Conservation (phyloP, 1,140 invertebrate species). For the Drosophila rhopaloa region DNA sequence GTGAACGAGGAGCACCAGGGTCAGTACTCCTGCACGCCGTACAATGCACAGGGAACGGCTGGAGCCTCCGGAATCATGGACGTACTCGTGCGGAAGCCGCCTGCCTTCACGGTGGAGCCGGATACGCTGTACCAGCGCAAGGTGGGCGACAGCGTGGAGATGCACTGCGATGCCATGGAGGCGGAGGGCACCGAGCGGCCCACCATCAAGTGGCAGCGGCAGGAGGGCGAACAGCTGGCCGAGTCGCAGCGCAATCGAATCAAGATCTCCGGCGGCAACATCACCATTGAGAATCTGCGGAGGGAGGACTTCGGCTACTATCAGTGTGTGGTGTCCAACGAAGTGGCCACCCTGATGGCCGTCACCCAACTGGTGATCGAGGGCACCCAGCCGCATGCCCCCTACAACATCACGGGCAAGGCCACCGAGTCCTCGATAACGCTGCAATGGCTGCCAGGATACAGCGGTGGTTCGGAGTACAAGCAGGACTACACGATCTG, state of each 20-base stretch:
- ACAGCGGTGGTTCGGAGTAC: constrained; percentile 96
- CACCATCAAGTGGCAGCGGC: constrained; percentile 94
- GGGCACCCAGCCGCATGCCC: constrained; percentile 97
- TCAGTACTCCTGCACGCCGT: constrained; percentile 96
- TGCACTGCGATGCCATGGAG: constrained; percentile 96
- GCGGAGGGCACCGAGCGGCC: constrained; percentile 96
- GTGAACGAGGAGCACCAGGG: constrained; percentile 96
- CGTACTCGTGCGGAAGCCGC: constrained; percentile 96
- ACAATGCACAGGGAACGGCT: constrained; percentile 96
- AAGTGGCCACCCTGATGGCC: constrained; percentile 96
- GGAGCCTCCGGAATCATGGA: constrained; percentile 97
- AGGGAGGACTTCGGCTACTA: constrained; percentile 97
- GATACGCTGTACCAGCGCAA: constrained; percentile 94
- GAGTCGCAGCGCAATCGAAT: constrained; percentile 90
- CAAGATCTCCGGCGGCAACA: constrained; percentile 92
- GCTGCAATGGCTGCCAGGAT: constrained; percentile 96
- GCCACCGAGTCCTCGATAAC: constrained; percentile 95
- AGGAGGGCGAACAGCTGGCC: constrained; percentile 90
- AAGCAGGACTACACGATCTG: constrained; percentile 97
- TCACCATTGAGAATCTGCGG: constrained; percentile 94
- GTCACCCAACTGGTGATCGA: constrained; percentile 96
- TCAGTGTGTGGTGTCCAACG: constrained; percentile 97
- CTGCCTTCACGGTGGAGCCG: constrained; percentile 93
- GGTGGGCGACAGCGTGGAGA: constrained; percentile 94
- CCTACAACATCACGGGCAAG: constrained; percentile 95